These are phyloP conservation scores for Brachyistius frenatus DNA, from an alignment of 2,113 vertebrate species.

Conservation along the genomic window DNA sequence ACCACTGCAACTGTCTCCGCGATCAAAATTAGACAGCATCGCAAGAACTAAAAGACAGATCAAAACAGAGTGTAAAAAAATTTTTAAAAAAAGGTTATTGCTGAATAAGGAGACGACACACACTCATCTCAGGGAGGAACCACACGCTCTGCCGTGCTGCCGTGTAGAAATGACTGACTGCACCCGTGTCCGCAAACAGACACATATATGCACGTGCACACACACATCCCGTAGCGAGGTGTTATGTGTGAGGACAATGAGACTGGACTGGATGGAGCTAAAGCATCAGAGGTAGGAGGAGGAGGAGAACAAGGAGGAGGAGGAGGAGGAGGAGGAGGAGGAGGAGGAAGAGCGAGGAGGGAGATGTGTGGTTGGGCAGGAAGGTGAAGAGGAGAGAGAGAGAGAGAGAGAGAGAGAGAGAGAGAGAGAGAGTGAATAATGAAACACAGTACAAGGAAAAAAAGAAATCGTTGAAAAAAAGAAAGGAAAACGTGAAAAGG, in stretches of 20 bases:
- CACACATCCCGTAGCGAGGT: slow-evolving; percentile 29
- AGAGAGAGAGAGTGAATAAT: slow-evolving; percentile 61
- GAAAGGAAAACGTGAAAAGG: slow-evolving; percentile 22
- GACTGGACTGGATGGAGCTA: slow-evolving; percentile 74
- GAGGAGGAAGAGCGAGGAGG: slow-evolving; percentile 35
- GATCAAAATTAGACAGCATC: not conserved
- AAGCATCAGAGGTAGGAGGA: slow-evolving; percentile 53
- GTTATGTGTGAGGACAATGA: slow-evolving; percentile 79
- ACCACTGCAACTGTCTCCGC: not conserved
- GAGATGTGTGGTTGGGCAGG: slow-evolving; percentile 65
- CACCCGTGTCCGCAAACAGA: slow-evolving; percentile 48
- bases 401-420: slow-evolving; percentile 26
- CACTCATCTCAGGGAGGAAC: slow-evolving; percentile 79
- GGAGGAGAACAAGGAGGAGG: slow-evolving; percentile 39
- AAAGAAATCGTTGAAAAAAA: not conserved
- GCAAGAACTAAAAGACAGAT: not conserved
- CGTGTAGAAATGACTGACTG: slow-evolving; percentile 61
- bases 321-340: slow-evolving; percentile 19
- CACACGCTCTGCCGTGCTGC: slow-evolving; percentile 36
- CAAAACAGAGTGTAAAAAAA: not conserved
- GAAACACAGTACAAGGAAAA: slow-evolving; percentile 46
- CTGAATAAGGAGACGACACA: not conserved
- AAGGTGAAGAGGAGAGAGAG: slow-evolving; percentile 54
- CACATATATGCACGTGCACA: slow-evolving; percentile 33
- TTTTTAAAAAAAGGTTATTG: not conserved